These are phyloP conservation scores for Serrognathus titanus DNA, from an alignment of 2,888 invertebrate species.

Conservation along the genomic window DNA sequence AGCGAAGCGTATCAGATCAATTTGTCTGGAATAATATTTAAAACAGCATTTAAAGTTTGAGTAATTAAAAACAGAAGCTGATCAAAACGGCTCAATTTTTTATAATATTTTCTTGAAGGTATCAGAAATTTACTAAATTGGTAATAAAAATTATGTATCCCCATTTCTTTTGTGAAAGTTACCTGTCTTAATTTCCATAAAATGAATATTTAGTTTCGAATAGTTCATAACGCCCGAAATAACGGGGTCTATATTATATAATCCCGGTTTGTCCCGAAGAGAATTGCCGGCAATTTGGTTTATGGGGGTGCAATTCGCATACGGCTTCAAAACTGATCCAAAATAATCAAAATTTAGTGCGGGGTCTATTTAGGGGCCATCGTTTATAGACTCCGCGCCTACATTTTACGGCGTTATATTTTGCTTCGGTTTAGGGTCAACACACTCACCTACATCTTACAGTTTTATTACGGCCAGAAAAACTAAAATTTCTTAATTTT, in stretches of 20 bases:
- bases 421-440: slow-evolving; percentile 4
- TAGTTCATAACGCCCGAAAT: not conserved
- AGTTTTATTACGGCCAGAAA: not conserved
- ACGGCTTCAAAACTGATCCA: slow-evolving; percentile 4
- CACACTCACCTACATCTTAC: not conserved
- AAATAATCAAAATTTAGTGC: slow-evolving; percentile 16
- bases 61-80: no score
- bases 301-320: slow-evolving; percentile 17
- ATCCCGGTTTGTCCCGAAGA: slow-evolving; percentile 10
- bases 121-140: no score
- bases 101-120: no score
- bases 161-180: no score
- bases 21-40: no score
- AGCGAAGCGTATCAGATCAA: no score
- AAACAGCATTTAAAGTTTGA: no score
- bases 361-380: slow-evolving; percentile 10
- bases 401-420: slow-evolving; percentile 14
- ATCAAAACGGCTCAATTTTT: no score
- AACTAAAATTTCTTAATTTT: not conserved
- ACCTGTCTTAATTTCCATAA: no score
- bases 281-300: slow-evolving; percentile 16
- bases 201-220: no score
- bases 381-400: slow-evolving; percentile 6
- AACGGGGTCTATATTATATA: slow-evolving; percentile 8
- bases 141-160: no score